Conservation (phyloP, 2,797 vertebrate genomes). For the Cottoperca gobio region DNA sequence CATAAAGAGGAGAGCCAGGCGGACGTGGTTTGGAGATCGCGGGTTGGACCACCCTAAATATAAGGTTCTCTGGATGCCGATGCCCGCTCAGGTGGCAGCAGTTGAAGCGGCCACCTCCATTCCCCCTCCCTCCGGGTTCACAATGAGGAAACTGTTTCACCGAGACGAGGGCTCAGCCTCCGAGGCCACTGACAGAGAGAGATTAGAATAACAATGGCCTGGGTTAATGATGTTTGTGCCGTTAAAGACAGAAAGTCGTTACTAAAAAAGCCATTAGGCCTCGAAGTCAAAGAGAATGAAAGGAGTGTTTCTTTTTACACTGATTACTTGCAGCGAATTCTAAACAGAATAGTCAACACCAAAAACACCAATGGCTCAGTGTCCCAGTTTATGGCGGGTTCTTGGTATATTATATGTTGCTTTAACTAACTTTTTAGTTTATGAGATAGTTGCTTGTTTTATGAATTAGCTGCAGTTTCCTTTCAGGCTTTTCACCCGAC, state of each 20-base stretch:
- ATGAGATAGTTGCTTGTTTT: constrained; percentile 26
- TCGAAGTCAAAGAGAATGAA: constrained; percentile 69
- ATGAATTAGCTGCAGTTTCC: constrained; percentile 46
- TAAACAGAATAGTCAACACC: constrained; percentile 48
- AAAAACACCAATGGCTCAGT: constrained; percentile 29
- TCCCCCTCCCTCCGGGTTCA: constrained; percentile 48
- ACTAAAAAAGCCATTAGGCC: constrained; percentile 70
- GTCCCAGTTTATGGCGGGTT: constrained; percentile 2
- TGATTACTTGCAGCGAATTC: constrained; percentile 63
- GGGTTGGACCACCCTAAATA: constrained; percentile 66
- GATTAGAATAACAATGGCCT: constrained; percentile 84
- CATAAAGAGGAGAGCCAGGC: constrained; percentile 63
- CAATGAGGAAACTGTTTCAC: constrained; percentile 78
- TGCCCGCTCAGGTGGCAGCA: constrained; percentile 58
- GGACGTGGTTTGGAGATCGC: constrained; percentile 56
- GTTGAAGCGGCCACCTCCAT: constrained; percentile 40
- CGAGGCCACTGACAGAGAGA: constrained; percentile 65
- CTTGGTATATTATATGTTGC: constrained; percentile 6
- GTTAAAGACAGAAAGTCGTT: constrained; percentile 75
- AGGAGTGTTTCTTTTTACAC: constrained; percentile 51
- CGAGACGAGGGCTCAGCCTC: constrained; percentile 64
- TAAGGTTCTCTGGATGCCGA: constrained; percentile 39
- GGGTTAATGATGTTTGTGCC: constrained; percentile 80
- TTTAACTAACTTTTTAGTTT: constrained; percentile 13
- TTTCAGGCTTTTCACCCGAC: constrained; percentile 48